phyloP scores from a whole-genome alignment of 2,797 vertebrate species.

The Avahi laniger region DNA sequence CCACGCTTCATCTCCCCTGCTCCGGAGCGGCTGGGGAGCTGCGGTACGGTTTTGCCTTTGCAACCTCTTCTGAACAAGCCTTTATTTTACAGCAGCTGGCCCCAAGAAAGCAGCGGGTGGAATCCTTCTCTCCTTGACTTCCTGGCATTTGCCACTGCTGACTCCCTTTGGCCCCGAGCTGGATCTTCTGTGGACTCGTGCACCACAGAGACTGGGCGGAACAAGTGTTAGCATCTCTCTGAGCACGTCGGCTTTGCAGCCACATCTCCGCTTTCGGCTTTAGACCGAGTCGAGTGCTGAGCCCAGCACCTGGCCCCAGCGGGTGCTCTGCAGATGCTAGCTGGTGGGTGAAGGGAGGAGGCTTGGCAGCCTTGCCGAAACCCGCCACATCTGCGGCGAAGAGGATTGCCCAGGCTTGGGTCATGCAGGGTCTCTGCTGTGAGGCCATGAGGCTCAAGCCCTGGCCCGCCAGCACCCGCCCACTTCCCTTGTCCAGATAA shows the following conservation, averaged over 20 bases:
- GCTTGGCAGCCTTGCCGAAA: not conserved
- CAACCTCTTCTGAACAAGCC: not conserved
- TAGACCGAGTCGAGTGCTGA: not conserved
- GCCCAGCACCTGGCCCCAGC: not conserved
- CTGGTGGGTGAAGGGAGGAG: not conserved
- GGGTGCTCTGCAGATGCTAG: not conserved
- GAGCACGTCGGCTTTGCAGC: not conserved
- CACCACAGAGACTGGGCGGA: not conserved
- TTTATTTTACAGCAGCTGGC: not conserved
- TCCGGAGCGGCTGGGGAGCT: not conserved
- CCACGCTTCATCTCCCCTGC: not conserved
- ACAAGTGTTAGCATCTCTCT: not conserved
- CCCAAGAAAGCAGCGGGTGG: not conserved
- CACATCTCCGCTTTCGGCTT: no score
- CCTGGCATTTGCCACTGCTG: not conserved
- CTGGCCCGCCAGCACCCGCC: fast-evolving
- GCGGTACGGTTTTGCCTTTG: not conserved
- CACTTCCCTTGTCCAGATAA: no score
- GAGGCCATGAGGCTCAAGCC: no score
- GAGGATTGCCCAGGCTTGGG: no score
- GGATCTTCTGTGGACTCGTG: not conserved
- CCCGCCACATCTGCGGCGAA: no score
- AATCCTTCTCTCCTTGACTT: not conserved
- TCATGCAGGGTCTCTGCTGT: not conserved
- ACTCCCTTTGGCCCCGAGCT: not conserved